Evolutionary conservation across 1,140 invertebrate species (phyloP).

Genomic region (Euglossa dilemma): DNA sequence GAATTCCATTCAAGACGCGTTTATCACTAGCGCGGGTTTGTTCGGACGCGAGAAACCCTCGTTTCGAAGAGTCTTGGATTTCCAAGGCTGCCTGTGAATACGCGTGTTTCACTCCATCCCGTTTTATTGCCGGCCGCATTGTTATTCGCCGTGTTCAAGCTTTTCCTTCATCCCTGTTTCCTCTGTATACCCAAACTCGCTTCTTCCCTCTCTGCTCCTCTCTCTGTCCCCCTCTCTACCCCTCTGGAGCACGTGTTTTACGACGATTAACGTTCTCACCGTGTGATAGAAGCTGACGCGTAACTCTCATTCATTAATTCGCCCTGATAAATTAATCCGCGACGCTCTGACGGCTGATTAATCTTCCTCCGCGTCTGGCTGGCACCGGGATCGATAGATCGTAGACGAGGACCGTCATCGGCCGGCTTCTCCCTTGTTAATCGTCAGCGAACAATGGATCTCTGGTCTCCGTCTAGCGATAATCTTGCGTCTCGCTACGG

Average conservation of each 20-base stretch:
- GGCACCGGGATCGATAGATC: constrained; percentile 37
- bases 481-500: neutral
- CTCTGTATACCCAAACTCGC: neutral
- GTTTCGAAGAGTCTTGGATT: constrained; percentile 28
- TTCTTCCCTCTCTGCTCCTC: too few relatives aligned
- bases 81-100: neutral
- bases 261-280: constrained; percentile 16
- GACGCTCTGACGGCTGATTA: constrained; percentile 35
- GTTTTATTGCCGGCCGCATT: constrained; percentile 34
- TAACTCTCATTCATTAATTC: constrained; percentile 44
- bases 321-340: constrained; percentile 39
- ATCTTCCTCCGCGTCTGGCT: constrained; percentile 13
- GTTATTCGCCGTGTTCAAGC: constrained; percentile 3
- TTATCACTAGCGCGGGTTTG: constrained; percentile 38
- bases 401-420: constrained; percentile 1
- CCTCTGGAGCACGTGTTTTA: constrained; percentile 29
- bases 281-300: neutral
- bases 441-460: constrained; percentile 27
- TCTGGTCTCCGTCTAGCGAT: constrained; percentile 4
- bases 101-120: constrained; percentile 30
- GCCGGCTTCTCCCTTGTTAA: neutral
- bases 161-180: constrained; percentile 15
- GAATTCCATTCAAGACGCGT: constrained; percentile 37
- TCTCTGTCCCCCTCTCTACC: neutral
- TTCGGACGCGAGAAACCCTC: constrained; percentile 24